These are phyloP conservation scores for Arrhopalites spinosus DNA, from an alignment of 2,888 invertebrate genomes.

Conservation along the genomic window DNA sequence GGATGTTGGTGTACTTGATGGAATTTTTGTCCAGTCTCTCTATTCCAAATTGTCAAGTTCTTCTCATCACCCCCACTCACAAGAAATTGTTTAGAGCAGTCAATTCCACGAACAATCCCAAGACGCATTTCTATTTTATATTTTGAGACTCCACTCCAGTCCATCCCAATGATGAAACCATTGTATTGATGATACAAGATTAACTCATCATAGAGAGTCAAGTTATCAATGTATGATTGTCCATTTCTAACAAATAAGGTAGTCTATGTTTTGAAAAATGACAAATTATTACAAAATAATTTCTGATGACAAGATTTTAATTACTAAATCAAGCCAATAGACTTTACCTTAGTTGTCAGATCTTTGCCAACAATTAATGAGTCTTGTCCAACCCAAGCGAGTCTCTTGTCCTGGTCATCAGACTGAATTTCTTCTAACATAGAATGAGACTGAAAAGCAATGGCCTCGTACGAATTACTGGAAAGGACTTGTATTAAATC, in stretches of 20 bases:
- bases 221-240: constrained; percentile 35
- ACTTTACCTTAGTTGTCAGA: constrained; percentile 19
- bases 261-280: constrained; percentile 6
- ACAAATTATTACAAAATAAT: not conserved
- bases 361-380: constrained; percentile 14
- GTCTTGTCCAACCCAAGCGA: constrained; percentile 25
- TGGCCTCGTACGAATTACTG: not conserved
- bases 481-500: not conserved
- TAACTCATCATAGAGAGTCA: constrained; percentile 25
- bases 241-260: constrained; percentile 26
- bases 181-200: constrained; percentile 40
- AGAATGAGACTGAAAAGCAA: constrained; percentile 4
- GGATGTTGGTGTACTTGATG: constrained; percentile 39
- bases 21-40: constrained; percentile 30
- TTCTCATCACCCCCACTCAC: constrained; percentile 39
- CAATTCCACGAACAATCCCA: constrained; percentile 38
- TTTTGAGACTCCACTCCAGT: constrained; percentile 32
- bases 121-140: constrained; percentile 35
- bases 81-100: constrained; percentile 18
- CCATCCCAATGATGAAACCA: constrained; percentile 33
- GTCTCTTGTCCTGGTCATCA: not conserved
- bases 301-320: not conserved
- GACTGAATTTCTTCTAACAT: constrained; percentile 25
- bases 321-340: not conserved
- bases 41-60: constrained; percentile 39